Conservation (phyloP, 2,113 vertebrate genomes). For the Nesogale talazaci region DNA sequence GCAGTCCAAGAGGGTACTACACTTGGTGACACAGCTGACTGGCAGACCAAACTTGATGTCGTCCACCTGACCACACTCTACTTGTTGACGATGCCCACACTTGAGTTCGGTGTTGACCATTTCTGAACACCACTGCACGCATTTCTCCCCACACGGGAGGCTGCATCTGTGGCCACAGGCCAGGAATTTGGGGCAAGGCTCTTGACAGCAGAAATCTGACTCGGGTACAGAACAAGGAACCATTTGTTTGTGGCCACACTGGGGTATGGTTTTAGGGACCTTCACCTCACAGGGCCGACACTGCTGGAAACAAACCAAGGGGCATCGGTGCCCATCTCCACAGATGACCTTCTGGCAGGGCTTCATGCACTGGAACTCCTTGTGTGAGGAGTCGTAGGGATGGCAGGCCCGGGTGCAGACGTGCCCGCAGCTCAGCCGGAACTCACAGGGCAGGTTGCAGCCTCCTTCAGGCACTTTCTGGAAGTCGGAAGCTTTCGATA, state of each 20-base stretch:
- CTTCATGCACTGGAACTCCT: constrained; percentile 90
- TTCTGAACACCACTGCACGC: constrained; percentile 84
- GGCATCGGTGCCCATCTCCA: constrained; percentile 89
- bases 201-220: constrained; percentile 85
- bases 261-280: constrained; percentile 89
- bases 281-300: constrained; percentile 88
- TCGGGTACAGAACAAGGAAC: constrained; percentile 90
- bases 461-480: constrained; percentile 93
- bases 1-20: constrained; percentile 87
- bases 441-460: constrained; percentile 92
- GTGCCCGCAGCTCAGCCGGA: constrained; percentile 93
- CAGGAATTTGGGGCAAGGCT: constrained; percentile 88
- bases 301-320: constrained; percentile 82
- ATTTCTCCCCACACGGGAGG: constrained; percentile 87
- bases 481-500: constrained; percentile 89
- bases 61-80: constrained; percentile 84
- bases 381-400: constrained; percentile 92
- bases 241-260: constrained; percentile 91
- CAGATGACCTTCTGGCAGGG: constrained; percentile 91
- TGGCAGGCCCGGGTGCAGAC: constrained; percentile 94
- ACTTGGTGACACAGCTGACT: constrained; percentile 85
- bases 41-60: constrained; percentile 39
- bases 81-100: constrained; percentile 90
- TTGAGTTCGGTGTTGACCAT: constrained; percentile 83
- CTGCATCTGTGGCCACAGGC: constrained; percentile 90